Evolutionary conservation across 2,113 vertebrate species (phyloP), one percentile per base, ranked within the genome.

Genomic region (Neogobius melanostomus): DNA sequence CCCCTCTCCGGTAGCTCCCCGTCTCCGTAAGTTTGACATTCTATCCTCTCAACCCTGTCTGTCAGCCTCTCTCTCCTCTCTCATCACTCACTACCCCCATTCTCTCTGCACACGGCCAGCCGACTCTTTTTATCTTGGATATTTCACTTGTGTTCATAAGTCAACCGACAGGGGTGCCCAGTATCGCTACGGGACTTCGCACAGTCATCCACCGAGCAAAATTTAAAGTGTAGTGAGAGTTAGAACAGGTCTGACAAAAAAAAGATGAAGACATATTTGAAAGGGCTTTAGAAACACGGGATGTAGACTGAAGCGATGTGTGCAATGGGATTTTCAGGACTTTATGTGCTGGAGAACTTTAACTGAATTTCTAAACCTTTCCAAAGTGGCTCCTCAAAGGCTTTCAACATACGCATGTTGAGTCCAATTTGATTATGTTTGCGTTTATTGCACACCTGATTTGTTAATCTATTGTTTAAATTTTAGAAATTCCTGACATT

Each of bases 11-110:
- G 3, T 3, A n/a, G 61, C 67, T 64, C 71, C 66, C 57, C 52
- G 7, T 69, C n/a, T 54, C 67, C 2, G 64, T 78, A 60, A 75
- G 65, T 72, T 76, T 84, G 74, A 82, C 82, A 85, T 79, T 81
- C 76, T 48, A 9, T 56, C 72, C 76, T 77, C 78, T 54, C 51
- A 48, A 57, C 64, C 69, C 74, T 60, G 51, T 15, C 77, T 79
- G 65, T 83, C 82, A 76, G 51, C 67, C 66, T 71, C 71, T 43
- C 47, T 72, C 69, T 1, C 52, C 64, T 14, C 54, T 76, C 64
- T 83, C 78, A 82, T 79, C 68, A 75, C 69, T 60, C 68, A 76
- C 77, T 77, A 81, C 72, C 21, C 72, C 69, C 61, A 10, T 75
- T 82, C 62, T 71, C 79, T 68, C 76, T 43, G 49, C 75, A 69